Evolutionary conservation across 2,797 vertebrate species (phyloP), one percentile per base, ranked within the genome.

Genomic region (Sebastes baramenuke): DNA sequence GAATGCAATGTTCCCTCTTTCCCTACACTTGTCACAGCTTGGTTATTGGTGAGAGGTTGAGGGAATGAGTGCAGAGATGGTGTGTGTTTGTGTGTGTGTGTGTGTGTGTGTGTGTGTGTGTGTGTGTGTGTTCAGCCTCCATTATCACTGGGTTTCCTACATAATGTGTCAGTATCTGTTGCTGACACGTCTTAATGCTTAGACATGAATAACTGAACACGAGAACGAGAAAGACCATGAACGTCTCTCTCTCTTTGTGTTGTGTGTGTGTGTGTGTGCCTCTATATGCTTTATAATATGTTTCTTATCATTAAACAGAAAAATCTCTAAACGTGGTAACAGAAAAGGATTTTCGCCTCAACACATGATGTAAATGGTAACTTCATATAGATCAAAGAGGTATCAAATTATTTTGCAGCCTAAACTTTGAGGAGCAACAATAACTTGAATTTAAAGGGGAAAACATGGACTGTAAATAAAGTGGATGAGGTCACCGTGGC

Each of bases 1-100:
- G 55, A 86, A 86, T 77, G 78, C 8, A 2, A 75, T 85, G 86
- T 89, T 85, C 86, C 71, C 27, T 87, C 52, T 22, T 68, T 72
- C 59, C 38, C 58, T 83, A 34, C 73, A 77, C 80, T 77, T 81
- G 80, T 87, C 77, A 86, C 82, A 82, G 74, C 59, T 77, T 54
- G 54, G 60, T 72, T 77, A 67, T 22, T 85, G 78, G 78, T 80
- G 80, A 77, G 83, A 89, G 71, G 68, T 32, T 80, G 79, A 84
- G 20, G 27, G 67, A 16, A 67, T 76, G 58, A 16, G 67, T 76
- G 58, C 58, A 79, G 58, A 22, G 49, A 54, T 10, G 16, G 18
- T 65, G 71, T 64, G 76, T 64, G 54, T 65, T 32, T 65, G 69
- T 30, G 73, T 68, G 56, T 36, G 73, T 60, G 58, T n/a, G 71